Conservation (phyloP, 2,797 vertebrate species). For the Peromyscus melanophrys region DNA sequence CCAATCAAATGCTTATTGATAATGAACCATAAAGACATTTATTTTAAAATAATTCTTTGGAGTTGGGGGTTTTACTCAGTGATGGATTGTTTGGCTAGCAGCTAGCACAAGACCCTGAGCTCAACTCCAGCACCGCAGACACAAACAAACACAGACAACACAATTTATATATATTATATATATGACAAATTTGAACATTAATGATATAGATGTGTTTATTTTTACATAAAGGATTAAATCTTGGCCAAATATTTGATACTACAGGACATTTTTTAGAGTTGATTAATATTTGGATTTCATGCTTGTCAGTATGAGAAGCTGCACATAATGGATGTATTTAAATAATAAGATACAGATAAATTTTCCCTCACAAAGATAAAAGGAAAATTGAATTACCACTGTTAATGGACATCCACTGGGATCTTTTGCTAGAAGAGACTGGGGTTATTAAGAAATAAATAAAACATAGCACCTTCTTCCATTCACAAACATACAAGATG, state of each 20-base stretch:
- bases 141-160: not conserved
- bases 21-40: not conserved
- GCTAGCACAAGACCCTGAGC: not conserved
- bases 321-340: not conserved
- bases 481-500: not conserved
- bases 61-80: not conserved
- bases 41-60: not conserved
- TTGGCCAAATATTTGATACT: not conserved
- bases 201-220: not conserved
- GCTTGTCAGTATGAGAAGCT: not conserved
- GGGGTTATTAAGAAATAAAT: not conserved
- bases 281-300: not conserved
- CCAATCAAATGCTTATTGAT: not conserved
- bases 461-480: not conserved
- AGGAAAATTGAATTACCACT: not conserved
- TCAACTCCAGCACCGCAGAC: not conserved
- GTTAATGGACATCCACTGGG: not conserved
- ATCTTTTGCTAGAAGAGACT: not conserved
- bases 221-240: not conserved
- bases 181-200: not conserved
- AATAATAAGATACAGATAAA: not conserved
- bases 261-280: not conserved
- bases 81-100: not conserved
- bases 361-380: not conserved
- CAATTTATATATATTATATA: not conserved